These are phyloP conservation scores for Dipodomys stephensi DNA, from an alignment of 2,113 vertebrate genomes.

Conservation along the genomic window DNA sequence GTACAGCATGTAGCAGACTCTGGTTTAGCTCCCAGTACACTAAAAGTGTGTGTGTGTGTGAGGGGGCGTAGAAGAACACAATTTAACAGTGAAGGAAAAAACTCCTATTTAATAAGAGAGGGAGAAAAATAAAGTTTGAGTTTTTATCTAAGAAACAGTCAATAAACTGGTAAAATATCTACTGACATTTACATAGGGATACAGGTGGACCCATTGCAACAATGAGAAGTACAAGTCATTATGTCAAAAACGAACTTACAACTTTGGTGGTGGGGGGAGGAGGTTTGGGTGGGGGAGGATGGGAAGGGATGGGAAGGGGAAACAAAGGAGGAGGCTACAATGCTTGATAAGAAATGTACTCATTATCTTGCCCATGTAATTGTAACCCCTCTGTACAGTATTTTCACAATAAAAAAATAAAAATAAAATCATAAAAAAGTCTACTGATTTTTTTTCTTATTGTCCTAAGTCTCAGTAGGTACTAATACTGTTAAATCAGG, in stretches of 20 bases:
- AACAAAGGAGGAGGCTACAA: too few species aligned
- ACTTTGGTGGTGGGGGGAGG: too few species aligned
- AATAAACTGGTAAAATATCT: slow-evolving; percentile 13
- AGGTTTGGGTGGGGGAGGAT: too few species aligned
- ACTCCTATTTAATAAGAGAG: background rate
- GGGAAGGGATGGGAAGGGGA: too few species aligned
- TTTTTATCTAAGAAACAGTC: background rate
- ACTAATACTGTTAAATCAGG: background rate
- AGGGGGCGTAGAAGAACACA: background rate
- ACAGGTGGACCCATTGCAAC: too few species aligned
- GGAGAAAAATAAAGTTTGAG: slow-evolving; percentile 21
- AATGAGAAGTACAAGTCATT: too few species aligned
- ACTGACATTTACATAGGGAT: background rate
- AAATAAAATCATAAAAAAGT: background rate
- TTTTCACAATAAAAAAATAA: too few species aligned
- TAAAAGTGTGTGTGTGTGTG: background rate
- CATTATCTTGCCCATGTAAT: too few species aligned
- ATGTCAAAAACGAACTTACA: too few species aligned
- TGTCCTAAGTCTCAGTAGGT: background rate
- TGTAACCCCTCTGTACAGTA: too few species aligned
- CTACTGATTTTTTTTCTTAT: slow-evolving; percentile 2
- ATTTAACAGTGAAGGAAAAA: background rate
- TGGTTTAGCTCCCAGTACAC: background rate
- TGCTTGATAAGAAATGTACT: too few species aligned
- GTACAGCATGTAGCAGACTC: background rate